phyloP scores from a whole-genome alignment of 2,888 invertebrate species.

The Chrysolina americana region DNA sequence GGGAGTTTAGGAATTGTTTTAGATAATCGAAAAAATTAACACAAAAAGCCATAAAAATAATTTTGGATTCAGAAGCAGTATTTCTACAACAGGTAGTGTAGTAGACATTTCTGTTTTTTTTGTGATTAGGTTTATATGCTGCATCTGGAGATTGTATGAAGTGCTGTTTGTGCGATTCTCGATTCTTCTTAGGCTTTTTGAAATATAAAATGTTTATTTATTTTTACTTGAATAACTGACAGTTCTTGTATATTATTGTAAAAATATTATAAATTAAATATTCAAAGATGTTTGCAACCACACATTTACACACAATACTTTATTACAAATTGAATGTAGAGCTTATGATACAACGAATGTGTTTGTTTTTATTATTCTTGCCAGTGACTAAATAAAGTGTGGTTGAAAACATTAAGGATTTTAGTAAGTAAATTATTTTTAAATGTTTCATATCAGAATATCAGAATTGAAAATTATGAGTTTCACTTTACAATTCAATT shows the following conservation, averaged over 20 bases:
- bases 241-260: conserved; percentile 36
- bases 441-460: background rate
- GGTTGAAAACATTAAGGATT: conserved; percentile 39
- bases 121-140: conserved; percentile 29
- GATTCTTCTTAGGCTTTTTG: conserved; percentile 42
- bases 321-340: conserved; percentile 36
- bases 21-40: conserved; percentile 36
- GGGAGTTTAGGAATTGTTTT: conserved; percentile 49
- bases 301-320: conserved; percentile 44
- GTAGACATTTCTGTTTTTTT: conserved; percentile 36
- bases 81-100: conserved; percentile 38
- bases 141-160: conserved; percentile 40
- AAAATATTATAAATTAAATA: conserved; percentile 32
- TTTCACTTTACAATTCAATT: conserved; percentile 11
- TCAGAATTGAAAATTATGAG: background rate
- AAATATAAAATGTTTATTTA: conserved; percentile 42
- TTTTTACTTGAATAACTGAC: conserved; percentile 40
- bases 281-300: conserved; percentile 40
- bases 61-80: conserved; percentile 34
- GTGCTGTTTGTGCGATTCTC: conserved; percentile 47
- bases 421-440: background rate
- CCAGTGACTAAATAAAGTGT: conserved; percentile 44
- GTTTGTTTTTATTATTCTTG: conserved; percentile 45
- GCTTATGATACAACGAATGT: conserved; percentile 51
- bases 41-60: conserved; percentile 43